phyloP scores from a whole-genome alignment of 2,797 vertebrate species.

The Psittacula derbiana region DNA sequence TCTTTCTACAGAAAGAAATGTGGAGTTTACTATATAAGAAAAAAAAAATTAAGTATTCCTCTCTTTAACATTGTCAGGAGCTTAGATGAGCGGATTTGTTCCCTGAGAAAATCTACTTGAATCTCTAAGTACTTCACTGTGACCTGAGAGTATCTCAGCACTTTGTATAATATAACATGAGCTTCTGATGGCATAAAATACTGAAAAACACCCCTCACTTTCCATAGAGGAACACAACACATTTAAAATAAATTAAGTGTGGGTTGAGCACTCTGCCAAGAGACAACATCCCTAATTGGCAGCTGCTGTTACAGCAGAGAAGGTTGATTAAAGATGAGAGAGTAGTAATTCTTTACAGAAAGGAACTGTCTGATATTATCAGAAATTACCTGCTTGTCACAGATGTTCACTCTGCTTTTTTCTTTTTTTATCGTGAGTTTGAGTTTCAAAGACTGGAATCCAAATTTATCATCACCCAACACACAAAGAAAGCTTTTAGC shows the following conservation, averaged over 20 bases:
- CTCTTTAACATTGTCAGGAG: neutral
- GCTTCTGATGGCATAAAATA: neutral
- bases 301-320: slow-evolving; percentile 51
- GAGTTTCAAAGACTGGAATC: slow-evolving; percentile 17
- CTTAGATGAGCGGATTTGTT: neutral
- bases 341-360: slow-evolving; percentile 70
- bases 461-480: slow-evolving; percentile 10
- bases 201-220: neutral
- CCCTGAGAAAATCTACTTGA: neutral
- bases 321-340: slow-evolving; percentile 71
- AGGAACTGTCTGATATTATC: slow-evolving; percentile 64
- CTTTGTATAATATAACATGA: neutral
- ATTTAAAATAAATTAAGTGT: slow-evolving; percentile 65
- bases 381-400: slow-evolving; percentile 67
- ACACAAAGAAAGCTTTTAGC: slow-evolving; percentile 27
- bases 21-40: neutral
- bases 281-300: slow-evolving; percentile 69
- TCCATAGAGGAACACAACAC: slow-evolving; percentile 29
- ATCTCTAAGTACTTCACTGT: neutral
- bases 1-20: neutral
- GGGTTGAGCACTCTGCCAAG: slow-evolving; percentile 33
- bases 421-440: neutral
- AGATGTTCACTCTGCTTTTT: slow-evolving; percentile 51
- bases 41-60: neutral
- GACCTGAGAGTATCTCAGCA: neutral